Evolutionary conservation across 2,113 vertebrate genomes (phyloP), one percentile per base, ranked within the genome.

Genomic region (Cochlearius cochlearius): DNA sequence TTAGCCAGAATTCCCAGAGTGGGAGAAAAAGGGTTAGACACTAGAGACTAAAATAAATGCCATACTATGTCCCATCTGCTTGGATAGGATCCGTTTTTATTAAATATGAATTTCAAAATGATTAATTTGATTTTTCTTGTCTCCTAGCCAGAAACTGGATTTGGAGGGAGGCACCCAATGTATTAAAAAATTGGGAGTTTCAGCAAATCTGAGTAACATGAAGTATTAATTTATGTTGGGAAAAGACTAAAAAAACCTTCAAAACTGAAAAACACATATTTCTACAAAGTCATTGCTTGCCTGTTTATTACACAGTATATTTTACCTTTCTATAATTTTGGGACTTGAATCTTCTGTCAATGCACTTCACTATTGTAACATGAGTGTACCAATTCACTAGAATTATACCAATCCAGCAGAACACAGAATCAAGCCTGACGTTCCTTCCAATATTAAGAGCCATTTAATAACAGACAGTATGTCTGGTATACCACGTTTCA

Each of bases 21-120:
- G 49, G 49, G 66, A 92, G 52, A 92, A 66, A 88, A 78, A 67
- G 64, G 36, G 75, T 90, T 93, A 96, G 86, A 86, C 81, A 86
- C 18, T 18, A 6, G 55, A 95, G 50, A 93, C 36, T 95, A 53
- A 96, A 97, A 94, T 79, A 95, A 82, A 88, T 75, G 32, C 30
- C 94, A 76, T 94, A 93, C 49, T 93, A 91, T 88, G 45, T 78
- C 79, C 92, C 92, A 95, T 97, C 75, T 97, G 73, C 41, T 88
- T 85, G 34, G 20, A 82, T 94, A 76, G 27, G 50, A 89, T 94
- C 64, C 0, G 1, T 87, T 96, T 96, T 76, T 90, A 97, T 97
- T 97, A 97, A 97, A 97, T 91, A 94, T 83, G 27, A 94, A 94
- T 97, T 98, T 96, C 16, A 82, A 92, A 96, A 97, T 95, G 36